These are phyloP conservation scores for Nymphalis c-album DNA, from an alignment of 2,888 invertebrate species.

Conservation along the genomic window DNA sequence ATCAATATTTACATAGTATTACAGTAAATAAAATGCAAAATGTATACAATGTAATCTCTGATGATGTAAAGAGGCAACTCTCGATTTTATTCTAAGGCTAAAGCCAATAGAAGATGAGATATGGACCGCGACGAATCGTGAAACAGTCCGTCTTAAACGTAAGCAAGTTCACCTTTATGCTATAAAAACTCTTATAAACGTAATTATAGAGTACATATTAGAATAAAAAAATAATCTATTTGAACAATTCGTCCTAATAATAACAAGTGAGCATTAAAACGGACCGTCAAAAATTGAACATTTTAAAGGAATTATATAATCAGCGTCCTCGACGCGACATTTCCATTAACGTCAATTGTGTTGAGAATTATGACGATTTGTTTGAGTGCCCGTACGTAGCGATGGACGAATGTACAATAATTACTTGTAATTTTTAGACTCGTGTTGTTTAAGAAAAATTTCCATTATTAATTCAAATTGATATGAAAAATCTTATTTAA, in stretches of 20 bases:
- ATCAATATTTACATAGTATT: conserved; percentile 29
- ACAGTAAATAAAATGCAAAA: conserved; percentile 12
- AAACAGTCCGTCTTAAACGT: conserved; percentile 18
- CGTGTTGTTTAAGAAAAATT: not conserved
- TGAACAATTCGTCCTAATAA: conserved; percentile 20
- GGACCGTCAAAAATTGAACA: conserved; percentile 39
- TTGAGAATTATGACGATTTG: conserved; percentile 45
- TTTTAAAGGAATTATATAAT: conserved; percentile 41
- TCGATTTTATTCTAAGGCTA: conserved; percentile 10
- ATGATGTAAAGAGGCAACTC: conserved; percentile 2
- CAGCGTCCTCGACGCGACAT: conserved; percentile 34
- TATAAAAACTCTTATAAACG: conserved; percentile 12
- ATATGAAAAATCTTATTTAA: no score
- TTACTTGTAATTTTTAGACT: conserved; percentile 21
- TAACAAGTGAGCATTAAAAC: conserved; percentile 41
- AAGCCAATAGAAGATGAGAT: conserved; percentile 20
- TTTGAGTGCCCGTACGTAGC: conserved; percentile 36
- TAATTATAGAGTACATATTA: conserved; percentile 17
- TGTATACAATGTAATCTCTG: conserved; percentile 17
- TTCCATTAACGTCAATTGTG: conserved; percentile 44
- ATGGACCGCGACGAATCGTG: conserved; percentile 23
- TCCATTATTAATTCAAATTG: no score
- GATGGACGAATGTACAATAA: conserved; percentile 16
- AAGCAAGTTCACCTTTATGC: conserved; percentile 17
- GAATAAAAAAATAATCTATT: conserved; percentile 12